Evolutionary conservation across 2,888 invertebrate species (phyloP).

Genomic region (Coelogynopora nodosa): DNA sequence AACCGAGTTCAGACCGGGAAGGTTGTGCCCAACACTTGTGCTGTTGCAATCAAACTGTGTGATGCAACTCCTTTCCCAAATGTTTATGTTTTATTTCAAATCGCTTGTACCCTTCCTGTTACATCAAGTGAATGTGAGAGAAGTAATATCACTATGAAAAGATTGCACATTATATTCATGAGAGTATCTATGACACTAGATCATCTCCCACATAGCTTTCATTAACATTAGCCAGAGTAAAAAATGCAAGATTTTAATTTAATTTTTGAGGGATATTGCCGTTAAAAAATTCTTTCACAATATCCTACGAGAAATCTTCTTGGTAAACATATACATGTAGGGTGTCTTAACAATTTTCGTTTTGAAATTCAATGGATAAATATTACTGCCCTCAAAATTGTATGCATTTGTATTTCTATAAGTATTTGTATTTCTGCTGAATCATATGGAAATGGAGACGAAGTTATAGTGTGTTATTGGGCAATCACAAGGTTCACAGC

Average conservation of each 20-base stretch:
- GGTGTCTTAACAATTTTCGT: too few species aligned
- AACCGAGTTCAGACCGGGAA: constrained; percentile 15
- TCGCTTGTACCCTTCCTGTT: constrained; percentile 20
- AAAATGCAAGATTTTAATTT: too few species aligned
- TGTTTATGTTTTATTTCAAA: constrained; percentile 1
- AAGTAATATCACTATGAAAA: constrained; percentile 19
- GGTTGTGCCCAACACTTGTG: constrained; percentile 16
- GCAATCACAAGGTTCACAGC: too few species aligned
- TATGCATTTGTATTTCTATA: not conserved
- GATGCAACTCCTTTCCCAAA: constrained; percentile 2
- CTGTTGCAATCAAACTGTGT: constrained; percentile 23
- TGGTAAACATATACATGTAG: too few species aligned
- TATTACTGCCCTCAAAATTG: not conserved
- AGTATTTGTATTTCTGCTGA: too few species aligned
- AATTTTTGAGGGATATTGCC: too few species aligned
- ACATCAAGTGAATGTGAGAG: constrained; percentile 15
- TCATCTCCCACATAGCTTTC: constrained; percentile 2
- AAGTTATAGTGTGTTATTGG: too few species aligned
- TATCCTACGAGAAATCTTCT: too few species aligned
- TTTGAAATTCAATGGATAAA: too few species aligned
- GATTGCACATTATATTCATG: not conserved
- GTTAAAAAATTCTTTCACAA: too few species aligned
- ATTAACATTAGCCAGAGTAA: not conserved
- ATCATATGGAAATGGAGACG: too few species aligned
- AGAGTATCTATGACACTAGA: constrained; percentile 17